A percentile compares a stretch with the other conserved stretches of the same genome.
phyloP scores from a whole-genome alignment of 2,797 vertebrate species.

The Aeoliscus strigatus region DNA sequence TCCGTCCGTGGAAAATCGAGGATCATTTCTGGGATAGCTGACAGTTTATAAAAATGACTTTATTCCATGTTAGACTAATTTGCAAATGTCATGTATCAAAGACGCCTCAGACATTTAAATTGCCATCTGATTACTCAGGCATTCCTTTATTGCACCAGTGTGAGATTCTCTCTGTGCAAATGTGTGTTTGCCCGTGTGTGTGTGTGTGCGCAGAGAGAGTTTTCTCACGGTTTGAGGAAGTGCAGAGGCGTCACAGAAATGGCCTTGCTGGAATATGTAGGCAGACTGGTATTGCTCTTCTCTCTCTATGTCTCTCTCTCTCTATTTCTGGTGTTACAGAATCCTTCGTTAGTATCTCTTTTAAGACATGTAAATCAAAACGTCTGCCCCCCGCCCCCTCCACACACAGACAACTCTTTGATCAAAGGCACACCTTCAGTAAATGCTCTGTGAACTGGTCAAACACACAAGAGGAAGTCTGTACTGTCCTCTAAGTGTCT shows the following conservation, averaged over 20 bases:
- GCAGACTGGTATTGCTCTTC: constrained; percentile 30
- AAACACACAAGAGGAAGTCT: no score
- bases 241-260: constrained; percentile 59
- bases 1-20: background rate
- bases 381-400: no score
- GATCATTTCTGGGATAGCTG: background rate
- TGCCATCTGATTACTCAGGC: constrained; percentile 10
- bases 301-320: constrained; percentile 1
- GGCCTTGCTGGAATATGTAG: constrained; percentile 59
- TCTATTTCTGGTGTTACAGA: background rate
- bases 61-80: background rate
- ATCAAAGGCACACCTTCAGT: no score
- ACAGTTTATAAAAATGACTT: background rate
- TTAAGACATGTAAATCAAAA: no score
- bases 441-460: no score
- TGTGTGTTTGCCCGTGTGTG: constrained; percentile 1
- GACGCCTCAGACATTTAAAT: background rate
- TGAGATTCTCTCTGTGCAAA: constrained; percentile 9
- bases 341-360: no score
- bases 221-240: constrained; percentile 67
- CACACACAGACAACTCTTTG: no score
- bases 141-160: constrained; percentile 15
- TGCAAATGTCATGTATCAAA: background rate
- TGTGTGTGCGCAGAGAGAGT: constrained; percentile 26
- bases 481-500: no score